Evolutionary conservation across 2,888 invertebrate species (phyloP).

Genomic region (Phyto melanocephala): DNA sequence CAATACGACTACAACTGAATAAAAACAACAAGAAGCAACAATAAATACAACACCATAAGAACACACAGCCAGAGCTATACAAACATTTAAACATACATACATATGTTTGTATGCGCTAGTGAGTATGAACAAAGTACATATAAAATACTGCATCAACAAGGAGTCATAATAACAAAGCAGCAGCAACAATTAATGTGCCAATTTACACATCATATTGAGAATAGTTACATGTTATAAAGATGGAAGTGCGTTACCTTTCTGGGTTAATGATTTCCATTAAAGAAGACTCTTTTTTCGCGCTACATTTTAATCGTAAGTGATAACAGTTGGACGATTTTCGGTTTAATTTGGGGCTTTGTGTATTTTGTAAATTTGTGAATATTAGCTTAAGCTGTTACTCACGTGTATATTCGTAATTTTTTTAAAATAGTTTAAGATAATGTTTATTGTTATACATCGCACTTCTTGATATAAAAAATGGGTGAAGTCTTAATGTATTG

Average conservation of each 20-base stretch:
- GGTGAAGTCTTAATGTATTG: too few relatives aligned
- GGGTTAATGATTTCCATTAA: neutral
- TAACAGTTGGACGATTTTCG: too few relatives aligned
- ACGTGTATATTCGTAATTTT: too few relatives aligned
- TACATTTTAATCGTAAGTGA: too few relatives aligned
- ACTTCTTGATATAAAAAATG: too few relatives aligned
- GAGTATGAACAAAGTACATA: neutral
- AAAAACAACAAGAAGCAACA: slow-evolving; percentile 59
- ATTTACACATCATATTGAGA: slow-evolving; percentile 32
- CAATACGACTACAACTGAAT: slow-evolving; percentile 3
- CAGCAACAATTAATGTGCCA: slow-evolving; percentile 18
- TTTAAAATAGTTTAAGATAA: too few relatives aligned
- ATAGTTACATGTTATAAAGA: neutral
- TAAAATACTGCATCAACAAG: neutral
- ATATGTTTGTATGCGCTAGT: neutral
- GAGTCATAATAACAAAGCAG: neutral
- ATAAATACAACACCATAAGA: neutral
- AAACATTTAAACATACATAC: too few relatives aligned
- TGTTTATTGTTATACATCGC: too few relatives aligned
- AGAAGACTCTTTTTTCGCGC: neutral
- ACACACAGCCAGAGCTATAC: too few relatives aligned
- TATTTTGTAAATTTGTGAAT: too few relatives aligned
- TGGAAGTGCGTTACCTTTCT: neutral
- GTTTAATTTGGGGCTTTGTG: too few relatives aligned
- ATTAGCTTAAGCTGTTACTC: too few relatives aligned